A percentile compares a stretch with the other conserved stretches of the same genome.
Evolutionary conservation across 1,140 invertebrate genomes (phyloP).

Genomic region (Papilio machaon): DNA sequence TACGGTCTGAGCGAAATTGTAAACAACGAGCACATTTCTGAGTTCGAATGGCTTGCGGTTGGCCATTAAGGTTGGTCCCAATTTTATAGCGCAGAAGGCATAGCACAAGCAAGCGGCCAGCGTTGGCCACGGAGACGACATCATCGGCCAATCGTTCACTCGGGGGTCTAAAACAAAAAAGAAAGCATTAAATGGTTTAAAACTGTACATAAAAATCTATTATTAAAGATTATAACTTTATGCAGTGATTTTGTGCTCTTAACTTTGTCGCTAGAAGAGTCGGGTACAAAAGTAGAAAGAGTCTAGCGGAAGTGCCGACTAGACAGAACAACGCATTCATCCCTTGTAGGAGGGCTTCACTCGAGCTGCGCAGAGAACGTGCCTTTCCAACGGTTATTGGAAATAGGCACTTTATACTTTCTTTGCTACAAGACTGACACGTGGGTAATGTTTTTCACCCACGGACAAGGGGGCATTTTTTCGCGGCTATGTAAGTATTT

Average conservation of each 20-base stretch:
- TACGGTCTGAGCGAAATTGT: slow-evolving; percentile 94
- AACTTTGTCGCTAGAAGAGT: neutral
- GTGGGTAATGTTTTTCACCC: no score
- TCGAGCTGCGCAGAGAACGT: slow-evolving; percentile 11
- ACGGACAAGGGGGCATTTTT: no score
- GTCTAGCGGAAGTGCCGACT: slow-evolving; percentile 23
- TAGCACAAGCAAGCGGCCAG: slow-evolving; percentile 91
- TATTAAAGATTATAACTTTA: neutral
- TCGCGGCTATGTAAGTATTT: no score
- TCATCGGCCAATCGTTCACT: slow-evolving; percentile 94
- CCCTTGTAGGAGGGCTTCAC: slow-evolving; percentile 31
- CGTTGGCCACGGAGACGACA: slow-evolving; percentile 95
- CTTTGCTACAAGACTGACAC: neutral
- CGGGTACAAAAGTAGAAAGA: slow-evolving; percentile 23
- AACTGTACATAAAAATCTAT: neutral
- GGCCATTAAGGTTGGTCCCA: slow-evolving; percentile 94
- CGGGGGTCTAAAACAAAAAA: slow-evolving; percentile 88
- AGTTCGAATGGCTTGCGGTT: slow-evolving; percentile 94
- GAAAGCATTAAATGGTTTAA: neutral
- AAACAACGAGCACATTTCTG: slow-evolving; percentile 90
- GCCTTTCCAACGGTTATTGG: slow-evolving; percentile 22
- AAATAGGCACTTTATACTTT: neutral
- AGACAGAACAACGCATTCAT: slow-evolving; percentile 5
- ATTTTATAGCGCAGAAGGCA: slow-evolving; percentile 91
- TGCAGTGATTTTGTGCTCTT: neutral